Conservation (phyloP, 1,140 invertebrate species). For the Pachypsylla venusta region DNA sequence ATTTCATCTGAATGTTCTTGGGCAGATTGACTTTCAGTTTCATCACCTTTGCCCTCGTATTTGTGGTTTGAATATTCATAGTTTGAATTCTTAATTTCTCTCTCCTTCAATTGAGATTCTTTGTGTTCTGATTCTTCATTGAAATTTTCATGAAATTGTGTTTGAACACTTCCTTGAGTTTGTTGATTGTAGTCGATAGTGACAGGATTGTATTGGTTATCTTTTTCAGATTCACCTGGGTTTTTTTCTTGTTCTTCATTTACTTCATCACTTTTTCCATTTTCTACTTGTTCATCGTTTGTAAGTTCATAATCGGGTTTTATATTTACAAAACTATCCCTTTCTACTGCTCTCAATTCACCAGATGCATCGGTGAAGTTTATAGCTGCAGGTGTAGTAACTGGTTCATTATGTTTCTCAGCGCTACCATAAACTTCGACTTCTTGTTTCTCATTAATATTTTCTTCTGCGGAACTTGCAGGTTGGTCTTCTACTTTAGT, state of each 20-base stretch:
- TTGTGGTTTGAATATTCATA: conserved; percentile 5
- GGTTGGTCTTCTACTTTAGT: background rate
- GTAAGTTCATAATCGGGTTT: too few species aligned
- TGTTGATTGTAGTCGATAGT: too few species aligned
- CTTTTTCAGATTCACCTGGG: too few species aligned
- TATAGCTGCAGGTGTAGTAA: background rate
- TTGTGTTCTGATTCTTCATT: background rate
- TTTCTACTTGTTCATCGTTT: too few species aligned
- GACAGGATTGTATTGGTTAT: too few species aligned
- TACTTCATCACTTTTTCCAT: too few species aligned
- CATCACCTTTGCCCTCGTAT: background rate
- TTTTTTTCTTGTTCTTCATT: too few species aligned
- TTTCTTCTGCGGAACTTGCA: background rate
- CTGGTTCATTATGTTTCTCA: background rate
- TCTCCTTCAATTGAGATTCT: background rate
- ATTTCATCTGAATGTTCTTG: background rate
- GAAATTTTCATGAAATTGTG: background rate
- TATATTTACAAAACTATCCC: too few species aligned
- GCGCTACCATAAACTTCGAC: background rate
- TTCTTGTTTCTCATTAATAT: background rate
- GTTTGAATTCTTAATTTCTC: background rate
- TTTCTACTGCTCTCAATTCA: too few species aligned
- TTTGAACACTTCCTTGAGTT: background rate
- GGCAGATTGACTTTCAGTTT: background rate
- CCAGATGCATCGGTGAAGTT: too few species aligned